A percentile compares a stretch with the other conserved stretches of the same genome.
These are phyloP conservation scores for Ictalurus punctatus DNA, from an alignment of 2,113 vertebrate species.

Conservation along the genomic window DNA sequence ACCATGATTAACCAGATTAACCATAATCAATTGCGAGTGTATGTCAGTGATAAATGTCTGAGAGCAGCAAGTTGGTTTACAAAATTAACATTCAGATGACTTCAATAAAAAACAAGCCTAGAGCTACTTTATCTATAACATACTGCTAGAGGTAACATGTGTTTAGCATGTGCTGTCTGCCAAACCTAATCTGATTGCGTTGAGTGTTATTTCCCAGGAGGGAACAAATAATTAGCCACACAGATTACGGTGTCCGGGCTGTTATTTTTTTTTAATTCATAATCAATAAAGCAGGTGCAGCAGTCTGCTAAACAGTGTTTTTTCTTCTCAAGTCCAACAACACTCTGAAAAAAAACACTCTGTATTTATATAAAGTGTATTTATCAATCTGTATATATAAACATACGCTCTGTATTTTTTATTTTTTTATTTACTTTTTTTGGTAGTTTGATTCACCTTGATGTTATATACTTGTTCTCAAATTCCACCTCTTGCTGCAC, in stretches of 20 bases:
- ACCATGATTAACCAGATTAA: neutral
- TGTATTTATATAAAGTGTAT: neutral
- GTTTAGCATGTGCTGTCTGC: neutral
- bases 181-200: neutral
- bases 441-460: neutral
- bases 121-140: neutral
- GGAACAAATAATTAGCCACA: conserved; percentile 9
- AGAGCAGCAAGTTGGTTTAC: neutral
- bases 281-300: conserved; percentile 3
- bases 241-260: neutral
- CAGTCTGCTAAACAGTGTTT: neutral
- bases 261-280: neutral
- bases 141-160: neutral
- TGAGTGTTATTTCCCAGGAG: conserved; percentile 11
- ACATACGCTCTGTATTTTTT: neutral
- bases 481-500: neutral
- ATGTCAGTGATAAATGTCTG: neutral
- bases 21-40: neutral
- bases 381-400: too few species aligned
- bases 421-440: neutral
- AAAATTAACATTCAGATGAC: neutral
- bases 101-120: neutral
- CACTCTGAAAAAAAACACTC: neutral
- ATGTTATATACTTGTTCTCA: neutral
- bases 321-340: neutral